Percentiles rank a stretch among this genome's conserved stretches.
Conservation (phyloP, 2,113 vertebrate species). For the Caretta caretta region DNA sequence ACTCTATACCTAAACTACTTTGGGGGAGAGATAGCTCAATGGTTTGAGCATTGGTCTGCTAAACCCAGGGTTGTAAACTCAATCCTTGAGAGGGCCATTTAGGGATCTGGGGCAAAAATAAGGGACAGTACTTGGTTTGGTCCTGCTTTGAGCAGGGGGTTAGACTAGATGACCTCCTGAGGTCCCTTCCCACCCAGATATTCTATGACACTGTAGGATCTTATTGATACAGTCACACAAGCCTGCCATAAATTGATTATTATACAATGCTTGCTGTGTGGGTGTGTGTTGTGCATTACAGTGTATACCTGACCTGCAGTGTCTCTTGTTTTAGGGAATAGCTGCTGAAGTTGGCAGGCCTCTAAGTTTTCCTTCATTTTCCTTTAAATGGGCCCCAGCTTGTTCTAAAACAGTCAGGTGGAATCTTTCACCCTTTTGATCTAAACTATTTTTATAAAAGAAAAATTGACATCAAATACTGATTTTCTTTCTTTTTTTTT, state of each 20-base stretch:
- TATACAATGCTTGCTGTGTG: neutral
- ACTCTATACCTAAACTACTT: fast-evolving
- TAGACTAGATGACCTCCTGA: too few species aligned
- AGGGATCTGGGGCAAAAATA: too few species aligned
- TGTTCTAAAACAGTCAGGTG: neutral
- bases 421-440: neutral
- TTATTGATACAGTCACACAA: neutral
- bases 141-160: too few species aligned
- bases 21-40: too few species aligned
- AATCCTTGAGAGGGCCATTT: too few species aligned
- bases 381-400: neutral
- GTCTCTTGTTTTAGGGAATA: fast-evolving
- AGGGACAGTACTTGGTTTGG: too few species aligned
- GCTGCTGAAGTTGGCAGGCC: neutral
- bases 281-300: fast-evolving
- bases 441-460: neutral
- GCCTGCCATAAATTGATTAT: neutral
- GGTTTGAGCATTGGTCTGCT: too few species aligned
- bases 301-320: neutral
- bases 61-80: too few species aligned
- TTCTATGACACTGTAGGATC: neutral
- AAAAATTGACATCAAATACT: neutral
- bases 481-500: neutral
- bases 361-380: neutral
- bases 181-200: too few species aligned